Percentiles rank a stretch among this genome's conserved stretches.
These are phyloP conservation scores for Geopemphigus sp. DNA, from an alignment of 1,140 invertebrate species.

Conservation along the genomic window DNA sequence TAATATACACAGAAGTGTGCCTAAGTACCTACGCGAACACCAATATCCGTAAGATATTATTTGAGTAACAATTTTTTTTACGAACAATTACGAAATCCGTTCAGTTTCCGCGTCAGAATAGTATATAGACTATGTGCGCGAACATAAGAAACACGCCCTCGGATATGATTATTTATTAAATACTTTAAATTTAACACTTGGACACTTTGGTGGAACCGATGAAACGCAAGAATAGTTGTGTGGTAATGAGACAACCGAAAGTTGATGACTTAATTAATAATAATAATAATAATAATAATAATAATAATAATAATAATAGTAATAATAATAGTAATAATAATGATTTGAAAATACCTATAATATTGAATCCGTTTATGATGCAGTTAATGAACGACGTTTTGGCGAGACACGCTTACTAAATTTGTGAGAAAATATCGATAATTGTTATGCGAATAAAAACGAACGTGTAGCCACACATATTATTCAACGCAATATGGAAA, in stretches of 20 bases:
- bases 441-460: too few species aligned
- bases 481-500: too few species aligned
- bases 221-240: too few species aligned
- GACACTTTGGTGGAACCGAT: too few species aligned
- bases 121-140: not conserved
- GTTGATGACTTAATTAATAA: not conserved
- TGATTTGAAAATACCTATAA: not conserved
- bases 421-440: not conserved
- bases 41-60: not conserved
- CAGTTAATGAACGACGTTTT: too few species aligned
- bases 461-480: too few species aligned
- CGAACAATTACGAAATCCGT: not conserved
- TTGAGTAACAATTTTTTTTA: not conserved
- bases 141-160: not conserved
- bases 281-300: not conserved
- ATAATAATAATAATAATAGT: not conserved
- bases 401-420: not conserved
- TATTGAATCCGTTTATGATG: not conserved
- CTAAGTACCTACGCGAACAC: too few species aligned
- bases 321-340: not conserved
- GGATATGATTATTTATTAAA: conserved; percentile 24
- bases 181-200: too few species aligned
- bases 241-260: too few species aligned
- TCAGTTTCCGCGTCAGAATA: not conserved
- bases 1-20: too few species aligned